phyloP scores from a whole-genome alignment of 1,140 invertebrate genomes.

The roundworm (Caenorhabditis elegans) region DNA sequence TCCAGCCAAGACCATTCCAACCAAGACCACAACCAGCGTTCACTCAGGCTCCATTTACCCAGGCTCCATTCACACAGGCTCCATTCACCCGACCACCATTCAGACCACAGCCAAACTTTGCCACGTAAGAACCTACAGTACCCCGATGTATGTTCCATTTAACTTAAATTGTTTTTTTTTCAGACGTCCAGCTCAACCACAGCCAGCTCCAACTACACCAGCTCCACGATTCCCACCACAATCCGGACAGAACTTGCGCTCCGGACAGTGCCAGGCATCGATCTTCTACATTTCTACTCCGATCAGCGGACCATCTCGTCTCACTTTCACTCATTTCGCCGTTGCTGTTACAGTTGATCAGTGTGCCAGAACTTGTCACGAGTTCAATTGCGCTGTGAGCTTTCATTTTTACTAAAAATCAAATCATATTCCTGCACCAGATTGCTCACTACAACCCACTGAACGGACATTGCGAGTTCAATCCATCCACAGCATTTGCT shows the following conservation, averaged over 20 bases:
- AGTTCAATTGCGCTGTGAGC: slow-evolving; percentile 64
- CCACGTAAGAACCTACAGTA: slow-evolving; percentile 27
- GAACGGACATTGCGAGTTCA: slow-evolving; percentile 64
- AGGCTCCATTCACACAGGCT: slow-evolving; percentile 26
- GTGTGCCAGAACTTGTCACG: slow-evolving; percentile 65
- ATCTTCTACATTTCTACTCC: slow-evolving; percentile 71
- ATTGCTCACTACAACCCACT: slow-evolving; percentile 60
- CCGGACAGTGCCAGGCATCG: slow-evolving; percentile 58
- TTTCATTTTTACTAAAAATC: background rate
- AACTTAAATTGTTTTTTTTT: too few relatives aligned
- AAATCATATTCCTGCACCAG: slow-evolving; percentile 33
- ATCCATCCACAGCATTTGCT: slow-evolving; percentile 57
- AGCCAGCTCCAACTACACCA: slow-evolving; percentile 30
- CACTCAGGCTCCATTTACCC: slow-evolving; percentile 37
- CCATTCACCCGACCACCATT: slow-evolving; percentile 33
- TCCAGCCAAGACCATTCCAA: slow-evolving; percentile 34
- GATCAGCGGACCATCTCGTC: slow-evolving; percentile 64
- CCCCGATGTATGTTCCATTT: too few relatives aligned
- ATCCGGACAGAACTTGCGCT: slow-evolving; percentile 50
- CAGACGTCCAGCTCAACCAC: slow-evolving; percentile 37
- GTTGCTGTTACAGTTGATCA: slow-evolving; percentile 66
- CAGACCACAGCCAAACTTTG: slow-evolving; percentile 36
- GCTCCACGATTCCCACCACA: slow-evolving; percentile 52
- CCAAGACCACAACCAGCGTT: slow-evolving; percentile 39
- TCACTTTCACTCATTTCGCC: slow-evolving; percentile 62